These are phyloP conservation scores for Odocoileus hemionus DNA, from an alignment of 2,113 vertebrate species.

Conservation along the genomic window DNA sequence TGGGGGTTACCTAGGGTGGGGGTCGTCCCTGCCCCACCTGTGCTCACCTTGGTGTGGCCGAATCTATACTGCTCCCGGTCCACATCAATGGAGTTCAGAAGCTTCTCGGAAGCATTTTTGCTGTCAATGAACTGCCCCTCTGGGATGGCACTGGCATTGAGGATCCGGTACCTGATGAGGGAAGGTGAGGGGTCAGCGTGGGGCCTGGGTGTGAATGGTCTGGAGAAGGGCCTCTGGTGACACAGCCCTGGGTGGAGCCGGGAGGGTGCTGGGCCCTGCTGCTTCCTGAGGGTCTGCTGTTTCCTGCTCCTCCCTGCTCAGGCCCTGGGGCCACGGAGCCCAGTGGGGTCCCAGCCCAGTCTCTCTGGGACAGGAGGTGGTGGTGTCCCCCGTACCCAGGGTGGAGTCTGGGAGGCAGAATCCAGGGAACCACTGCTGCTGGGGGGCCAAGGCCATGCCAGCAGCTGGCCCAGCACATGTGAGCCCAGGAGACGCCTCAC, in stretches of 20 bases:
- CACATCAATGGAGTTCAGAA: slow-evolving; percentile 87
- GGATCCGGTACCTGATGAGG: slow-evolving; percentile 84
- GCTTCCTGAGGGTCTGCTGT: background rate
- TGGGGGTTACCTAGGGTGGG: background rate
- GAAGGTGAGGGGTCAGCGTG: background rate
- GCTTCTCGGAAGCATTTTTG: slow-evolving; percentile 86
- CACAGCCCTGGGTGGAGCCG: background rate
- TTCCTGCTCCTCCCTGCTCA: background rate
- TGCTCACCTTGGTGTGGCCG: slow-evolving; percentile 88
- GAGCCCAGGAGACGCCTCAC: background rate
- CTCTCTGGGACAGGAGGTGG: background rate
- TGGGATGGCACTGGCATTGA: slow-evolving; percentile 87
- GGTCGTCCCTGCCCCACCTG: rapidly evolving
- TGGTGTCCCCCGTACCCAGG: background rate
- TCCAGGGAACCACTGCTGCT: background rate
- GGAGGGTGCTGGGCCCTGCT: background rate
- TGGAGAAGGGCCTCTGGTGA: background rate
- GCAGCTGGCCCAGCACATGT: background rate
- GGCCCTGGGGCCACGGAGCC: background rate
- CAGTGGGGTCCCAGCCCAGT: background rate
- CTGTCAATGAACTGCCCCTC: slow-evolving; percentile 87
- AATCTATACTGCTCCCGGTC: slow-evolving; percentile 88
- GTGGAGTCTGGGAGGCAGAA: background rate
- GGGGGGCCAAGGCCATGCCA: no score
- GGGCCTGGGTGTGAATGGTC: no score